Evolutionary conservation across 35 echinoderm and acorn worm genomes (phyloP).

Genomic region (Heliocidaris erythrogramma): DNA sequence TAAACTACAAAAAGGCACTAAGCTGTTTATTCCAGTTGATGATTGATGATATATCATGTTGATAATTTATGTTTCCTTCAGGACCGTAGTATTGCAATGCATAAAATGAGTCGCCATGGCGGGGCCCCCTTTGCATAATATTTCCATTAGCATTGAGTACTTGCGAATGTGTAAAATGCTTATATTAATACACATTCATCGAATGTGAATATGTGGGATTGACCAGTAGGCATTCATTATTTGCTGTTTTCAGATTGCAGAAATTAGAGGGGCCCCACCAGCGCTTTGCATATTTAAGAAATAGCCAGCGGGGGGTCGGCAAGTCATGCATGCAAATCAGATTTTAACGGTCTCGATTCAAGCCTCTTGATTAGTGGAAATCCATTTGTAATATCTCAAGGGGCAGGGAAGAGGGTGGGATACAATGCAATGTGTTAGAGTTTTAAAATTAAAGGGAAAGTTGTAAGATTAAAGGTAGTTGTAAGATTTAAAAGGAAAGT

Average conservation of each 20-base stretch:
- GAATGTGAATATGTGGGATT: background rate
- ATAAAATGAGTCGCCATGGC: too few relatives aligned
- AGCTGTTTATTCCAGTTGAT: too few relatives aligned
- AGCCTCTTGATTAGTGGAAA: background rate
- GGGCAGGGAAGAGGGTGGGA: background rate
- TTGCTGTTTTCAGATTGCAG: conserved; percentile 1
- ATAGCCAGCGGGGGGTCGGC: background rate
- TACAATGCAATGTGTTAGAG: background rate
- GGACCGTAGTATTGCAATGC: too few relatives aligned
- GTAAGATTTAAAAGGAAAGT: too few relatives aligned
- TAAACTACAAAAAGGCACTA: too few relatives aligned
- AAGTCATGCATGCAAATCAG: background rate
- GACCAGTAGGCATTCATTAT: background rate
- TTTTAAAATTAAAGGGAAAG: too few relatives aligned
- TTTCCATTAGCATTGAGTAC: too few relatives aligned
- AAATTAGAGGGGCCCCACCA: conserved; percentile 3
- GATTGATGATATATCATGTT: too few relatives aligned
- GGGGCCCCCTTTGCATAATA: too few relatives aligned
- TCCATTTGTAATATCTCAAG: background rate
- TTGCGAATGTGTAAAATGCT: too few relatives aligned
- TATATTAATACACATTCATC: background rate
- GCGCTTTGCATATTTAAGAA: background rate
- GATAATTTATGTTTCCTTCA: too few relatives aligned
- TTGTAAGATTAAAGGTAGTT: too few relatives aligned
- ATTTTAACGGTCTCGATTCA: background rate